Evolutionary conservation across 2,113 vertebrate genomes (phyloP).

Genomic region (Lagenorhynchus albirostris): DNA sequence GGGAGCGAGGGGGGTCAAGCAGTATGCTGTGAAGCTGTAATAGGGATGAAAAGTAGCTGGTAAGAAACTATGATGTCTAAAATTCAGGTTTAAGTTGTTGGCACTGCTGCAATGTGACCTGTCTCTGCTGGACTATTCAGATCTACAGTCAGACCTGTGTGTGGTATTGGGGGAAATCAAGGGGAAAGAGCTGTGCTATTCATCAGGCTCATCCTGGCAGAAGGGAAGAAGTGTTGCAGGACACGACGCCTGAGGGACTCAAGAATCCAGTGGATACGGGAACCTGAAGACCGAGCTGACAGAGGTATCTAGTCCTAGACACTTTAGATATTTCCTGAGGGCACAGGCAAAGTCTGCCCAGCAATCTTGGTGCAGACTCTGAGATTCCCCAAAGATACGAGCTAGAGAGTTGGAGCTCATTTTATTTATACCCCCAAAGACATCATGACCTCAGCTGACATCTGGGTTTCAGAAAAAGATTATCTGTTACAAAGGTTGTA

Average conservation of each 20-base stretch:
- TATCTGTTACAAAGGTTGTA: neutral
- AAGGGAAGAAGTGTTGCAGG: neutral
- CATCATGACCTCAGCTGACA: neutral
- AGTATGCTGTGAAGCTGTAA: neutral
- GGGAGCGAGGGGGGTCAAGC: too few species aligned
- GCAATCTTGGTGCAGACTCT: neutral
- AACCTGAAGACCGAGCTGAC: neutral
- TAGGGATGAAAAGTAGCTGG: neutral
- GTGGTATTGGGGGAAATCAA: neutral
- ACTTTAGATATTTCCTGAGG: neutral
- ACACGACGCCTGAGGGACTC: neutral
- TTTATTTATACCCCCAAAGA: neutral
- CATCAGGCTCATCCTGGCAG: neutral
- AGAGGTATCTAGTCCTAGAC: neutral
- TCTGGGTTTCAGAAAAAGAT: slow-evolving; percentile 19
- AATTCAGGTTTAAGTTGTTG: neutral
- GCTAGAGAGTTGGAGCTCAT: neutral
- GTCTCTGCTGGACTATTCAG: neutral
- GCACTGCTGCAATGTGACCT: neutral
- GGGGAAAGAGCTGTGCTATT: neutral
- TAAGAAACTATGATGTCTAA: neutral
- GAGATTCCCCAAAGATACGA: neutral
- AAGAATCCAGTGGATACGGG: neutral
- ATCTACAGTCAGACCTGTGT: neutral
- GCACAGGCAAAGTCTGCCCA: neutral